Evolutionary conservation across 2,113 vertebrate species (phyloP).

Genomic region (Pyrgilauda ruficollis): DNA sequence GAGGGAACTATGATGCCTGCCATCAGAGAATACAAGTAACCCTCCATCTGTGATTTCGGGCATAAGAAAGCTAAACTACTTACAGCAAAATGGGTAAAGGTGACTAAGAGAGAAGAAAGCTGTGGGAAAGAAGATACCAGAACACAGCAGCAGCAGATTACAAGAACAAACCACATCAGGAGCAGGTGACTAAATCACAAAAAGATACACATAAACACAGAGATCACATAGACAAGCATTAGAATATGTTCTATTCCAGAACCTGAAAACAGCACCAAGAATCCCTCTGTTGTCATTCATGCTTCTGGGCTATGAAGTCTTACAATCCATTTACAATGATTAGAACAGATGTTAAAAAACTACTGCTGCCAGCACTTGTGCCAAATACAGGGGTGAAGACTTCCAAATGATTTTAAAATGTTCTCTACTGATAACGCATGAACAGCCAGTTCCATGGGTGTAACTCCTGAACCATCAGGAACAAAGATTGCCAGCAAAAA

Average conservation of each 20-base stretch:
- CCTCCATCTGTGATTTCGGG: not conserved
- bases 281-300: not conserved
- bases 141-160: not conserved
- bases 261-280: not conserved
- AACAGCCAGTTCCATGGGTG: not conserved
- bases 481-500: not conserved
- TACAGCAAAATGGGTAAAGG: not conserved
- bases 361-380: not conserved
- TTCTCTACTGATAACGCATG: not conserved
- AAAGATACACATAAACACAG: not conserved
- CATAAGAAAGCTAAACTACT: not conserved
- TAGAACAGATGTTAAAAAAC: not conserved
- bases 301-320: not conserved
- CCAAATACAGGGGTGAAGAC: not conserved
- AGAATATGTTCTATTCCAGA: not conserved
- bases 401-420: not conserved
- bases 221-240: not conserved
- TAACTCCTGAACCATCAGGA: not conserved
- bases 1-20: not conserved
- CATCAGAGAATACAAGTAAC: not conserved
- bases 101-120: not conserved
- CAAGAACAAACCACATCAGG: not conserved
- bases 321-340: not conserved
- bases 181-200: not conserved
- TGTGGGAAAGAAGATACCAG: not conserved